A percentile compares a stretch with the other conserved stretches of the same genome.
Evolutionary conservation across 2,888 invertebrate species (phyloP).

Genomic region (Cheilosia soror): DNA sequence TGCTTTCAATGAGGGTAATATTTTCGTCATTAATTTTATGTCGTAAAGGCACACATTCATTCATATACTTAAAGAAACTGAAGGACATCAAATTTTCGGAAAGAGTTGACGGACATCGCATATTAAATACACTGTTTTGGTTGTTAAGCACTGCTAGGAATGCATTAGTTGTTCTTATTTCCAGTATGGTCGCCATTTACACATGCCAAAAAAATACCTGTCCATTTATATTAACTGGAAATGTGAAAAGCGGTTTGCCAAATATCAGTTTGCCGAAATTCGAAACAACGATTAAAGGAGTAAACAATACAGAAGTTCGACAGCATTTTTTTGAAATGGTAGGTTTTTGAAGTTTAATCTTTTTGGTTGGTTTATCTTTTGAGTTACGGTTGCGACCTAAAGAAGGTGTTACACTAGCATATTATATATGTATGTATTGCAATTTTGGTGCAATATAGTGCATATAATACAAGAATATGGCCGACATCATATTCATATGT

Average conservation of each 20-base stretch:
- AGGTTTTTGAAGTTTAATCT: slow-evolving; percentile 7
- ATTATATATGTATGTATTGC: too few relatives aligned
- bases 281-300: slow-evolving; percentile 84
- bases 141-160: slow-evolving; percentile 92
- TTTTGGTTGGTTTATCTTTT: too few relatives aligned
- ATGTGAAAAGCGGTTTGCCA: slow-evolving; percentile 89
- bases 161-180: slow-evolving; percentile 90
- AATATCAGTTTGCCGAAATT: slow-evolving; percentile 89
- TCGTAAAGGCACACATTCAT: not conserved
- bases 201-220: slow-evolving; percentile 84
- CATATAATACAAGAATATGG: too few relatives aligned
- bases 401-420: too few relatives aligned
- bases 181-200: slow-evolving; percentile 87
- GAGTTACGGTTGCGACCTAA: too few relatives aligned
- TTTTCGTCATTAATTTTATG: not conserved
- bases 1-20: slow-evolving; percentile 91
- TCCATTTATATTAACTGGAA: slow-evolving; percentile 90
- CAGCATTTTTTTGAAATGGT: slow-evolving; percentile 81
- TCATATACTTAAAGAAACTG: slow-evolving; percentile 76
- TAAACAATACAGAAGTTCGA: slow-evolving; percentile 79
- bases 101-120: slow-evolving; percentile 79
- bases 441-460: too few relatives aligned
- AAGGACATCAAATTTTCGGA: slow-evolving; percentile 78
- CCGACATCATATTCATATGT: too few relatives aligned
- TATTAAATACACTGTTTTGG: slow-evolving; percentile 88